Base-by-base conservation (phyloP, 2,797 vertebrate genomes). In the Argya squamiceps region DNA sequence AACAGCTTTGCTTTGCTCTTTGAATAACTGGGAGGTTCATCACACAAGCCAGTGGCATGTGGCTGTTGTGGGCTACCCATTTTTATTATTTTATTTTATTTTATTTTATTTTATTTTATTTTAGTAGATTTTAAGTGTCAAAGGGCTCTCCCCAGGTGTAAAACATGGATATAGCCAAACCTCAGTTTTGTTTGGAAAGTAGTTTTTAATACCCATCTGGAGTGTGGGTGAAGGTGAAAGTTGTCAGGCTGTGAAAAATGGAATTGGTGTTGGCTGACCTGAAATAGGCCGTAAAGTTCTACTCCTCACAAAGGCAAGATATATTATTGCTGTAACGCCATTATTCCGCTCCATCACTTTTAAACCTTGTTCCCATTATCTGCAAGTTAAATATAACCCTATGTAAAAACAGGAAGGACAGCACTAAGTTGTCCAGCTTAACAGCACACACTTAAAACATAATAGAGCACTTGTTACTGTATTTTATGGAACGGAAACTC, bases 301-400 rank as follows among this genome's bases (percentile, higher is more conserved):
- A 91, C 96, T 98, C 97, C 96, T 97, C 97, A 97, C 97, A 96
- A 97, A 98, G 97, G 98, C 97, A 98, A 98, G 98, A 98, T 98
- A 98, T 98, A 98, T 98, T 98, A 98, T 98, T 98, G 98, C 98
- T 97, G 97, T 97, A 98, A 97, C 94, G 89, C 97, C 98, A 98
- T 98, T 98, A 98, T 98, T 98, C 98, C 98, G 98, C 98, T 98
- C 97, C 98, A 98, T 98, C 98, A 98, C 98, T 98, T 98, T 98
- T 98, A 98, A 98, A 98, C 97, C 98, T 98, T 98, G 98, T 98
- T 98, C 98, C 98, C 98, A 98, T 98, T 98, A 98, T 98, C 98
- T 98, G 95, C 97, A 98, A 98, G 98, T 98, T 98, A 98, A 98
- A 98, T 98, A 98, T 98, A 98, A 98, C 98, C 98, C 98, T 98